Percentiles rank a stretch among this genome's conserved stretches.
phyloP scores from a whole-genome alignment of 1,140 invertebrate genomes.

The Babylonia areolata region DNA sequence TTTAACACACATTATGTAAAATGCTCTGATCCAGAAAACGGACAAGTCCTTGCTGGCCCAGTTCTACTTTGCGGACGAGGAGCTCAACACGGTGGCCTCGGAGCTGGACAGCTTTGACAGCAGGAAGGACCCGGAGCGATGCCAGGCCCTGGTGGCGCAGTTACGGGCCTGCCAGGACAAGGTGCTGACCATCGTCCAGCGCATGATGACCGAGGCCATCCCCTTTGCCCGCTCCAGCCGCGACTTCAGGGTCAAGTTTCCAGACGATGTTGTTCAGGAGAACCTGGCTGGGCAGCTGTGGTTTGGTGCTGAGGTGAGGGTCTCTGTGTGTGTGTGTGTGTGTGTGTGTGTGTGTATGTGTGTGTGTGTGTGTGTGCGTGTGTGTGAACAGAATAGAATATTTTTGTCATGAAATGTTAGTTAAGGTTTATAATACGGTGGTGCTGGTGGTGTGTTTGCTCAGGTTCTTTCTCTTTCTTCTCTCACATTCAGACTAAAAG shows the following conservation, averaged over 20 bases:
- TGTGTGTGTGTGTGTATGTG: too few species aligned
- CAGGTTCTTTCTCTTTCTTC: too few species aligned
- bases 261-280: conserved; percentile 98
- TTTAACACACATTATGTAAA: too few species aligned
- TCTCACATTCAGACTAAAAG: too few species aligned
- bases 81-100: conserved; percentile 93
- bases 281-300: conserved; percentile 98
- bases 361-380: too few species aligned
- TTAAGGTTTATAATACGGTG: too few species aligned
- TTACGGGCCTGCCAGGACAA: conserved; percentile 80
- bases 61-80: conserved; percentile 99
- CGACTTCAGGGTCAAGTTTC: conserved; percentile 98
- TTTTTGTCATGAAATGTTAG: too few species aligned
- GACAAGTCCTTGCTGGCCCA: conserved; percentile 95
- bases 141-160: conserved; percentile 94
- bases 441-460: too few species aligned
- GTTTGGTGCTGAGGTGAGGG: conserved; percentile 97
- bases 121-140: conserved; percentile 96
- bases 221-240: conserved; percentile 90
- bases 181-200: conserved; percentile 91
- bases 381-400: too few species aligned
- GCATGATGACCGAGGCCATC: conserved; percentile 96
- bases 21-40: conserved; percentile 83
- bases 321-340: too few species aligned
- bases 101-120: conserved; percentile 99